Evolutionary conservation across 2,888 invertebrate species (phyloP), one percentile per base, ranked within the genome.

Genomic region (Drosophila meridiana): DNA sequence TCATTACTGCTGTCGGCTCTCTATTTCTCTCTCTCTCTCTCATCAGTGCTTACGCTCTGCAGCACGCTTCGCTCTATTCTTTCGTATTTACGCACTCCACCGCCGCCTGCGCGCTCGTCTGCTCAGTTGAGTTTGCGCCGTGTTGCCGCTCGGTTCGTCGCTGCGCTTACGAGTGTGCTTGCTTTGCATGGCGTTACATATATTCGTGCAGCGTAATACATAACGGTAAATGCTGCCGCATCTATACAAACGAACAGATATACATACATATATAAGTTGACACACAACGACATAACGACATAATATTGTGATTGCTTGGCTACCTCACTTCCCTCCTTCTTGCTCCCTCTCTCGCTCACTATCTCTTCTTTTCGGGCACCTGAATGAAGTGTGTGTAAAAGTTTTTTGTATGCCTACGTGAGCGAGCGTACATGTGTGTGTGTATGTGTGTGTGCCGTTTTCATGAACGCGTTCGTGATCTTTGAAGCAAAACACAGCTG

Each of bases 381-480:
- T 52, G 48, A 64, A 55, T 55, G 62, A 65, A 67, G 73, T 79
- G 50, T 67, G 67, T 72, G 62, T 53, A 70, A 58, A 76, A 71
- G 69, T 82, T 67, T 83, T 70, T 79, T 75, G 73, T 66, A 47
- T 56, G 59, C 45, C 20, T 55, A 38, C 52, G 45, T 53, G 59
- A 47, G 48, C 40, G 40, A 67, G 48, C 60, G 70, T 42, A 45
- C 52, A 67, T 67, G 30, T 50, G 26, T 66, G 58, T 72, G 55
- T 70, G 64, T 69, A 45, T 55, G 58, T 55, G 69, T 48, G 57
- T 68, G 52, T 55, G 43, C 59, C 59, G 50, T 87, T 89, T 90
- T 87, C 90, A 89, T 89, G 85, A 87, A 89, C 90, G 85, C 88
- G 90, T 87, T 87, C 87, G 88, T 87, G 87, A 90, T 90, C 89